These are phyloP conservation scores for Buphagus erythrorhynchus DNA, from an alignment of 2,797 vertebrate genomes.

Conservation along the genomic window DNA sequence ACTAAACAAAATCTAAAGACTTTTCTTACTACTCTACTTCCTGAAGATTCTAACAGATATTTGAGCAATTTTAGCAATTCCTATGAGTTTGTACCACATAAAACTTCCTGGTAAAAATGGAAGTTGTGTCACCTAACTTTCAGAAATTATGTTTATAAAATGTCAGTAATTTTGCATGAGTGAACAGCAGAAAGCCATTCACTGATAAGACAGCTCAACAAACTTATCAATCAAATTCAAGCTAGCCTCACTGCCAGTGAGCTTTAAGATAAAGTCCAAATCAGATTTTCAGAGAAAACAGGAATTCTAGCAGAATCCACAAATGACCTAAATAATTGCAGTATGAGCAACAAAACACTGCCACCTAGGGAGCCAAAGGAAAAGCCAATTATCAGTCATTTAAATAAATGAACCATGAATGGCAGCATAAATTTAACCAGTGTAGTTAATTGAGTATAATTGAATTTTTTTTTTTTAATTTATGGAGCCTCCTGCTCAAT, in stretches of 20 bases:
- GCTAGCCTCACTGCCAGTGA: not conserved
- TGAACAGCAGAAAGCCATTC: not conserved
- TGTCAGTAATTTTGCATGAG: not conserved
- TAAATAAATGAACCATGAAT: not conserved
- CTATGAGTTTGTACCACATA: not conserved
- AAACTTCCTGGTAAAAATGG: not conserved
- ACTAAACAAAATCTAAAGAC: not conserved
- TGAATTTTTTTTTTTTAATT: not conserved
- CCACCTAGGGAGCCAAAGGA: not conserved
- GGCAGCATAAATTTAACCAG: not conserved
- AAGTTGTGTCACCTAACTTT: not conserved
- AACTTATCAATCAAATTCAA: not conserved
- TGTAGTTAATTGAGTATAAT: not conserved
- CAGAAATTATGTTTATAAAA: not conserved
- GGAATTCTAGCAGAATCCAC: not conserved
- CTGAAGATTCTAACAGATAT: not conserved
- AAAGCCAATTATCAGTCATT: not conserved
- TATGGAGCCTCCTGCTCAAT: not conserved
- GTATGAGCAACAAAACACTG: not conserved
- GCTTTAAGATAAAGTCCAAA: not conserved
- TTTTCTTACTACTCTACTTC: not conserved
- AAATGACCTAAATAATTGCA: not conserved
- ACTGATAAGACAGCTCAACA: not conserved
- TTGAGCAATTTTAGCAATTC: not conserved
- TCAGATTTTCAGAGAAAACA: not conserved